phyloP scores from a whole-genome alignment of 2,888 invertebrate species.

The Anthoptus insignis region DNA sequence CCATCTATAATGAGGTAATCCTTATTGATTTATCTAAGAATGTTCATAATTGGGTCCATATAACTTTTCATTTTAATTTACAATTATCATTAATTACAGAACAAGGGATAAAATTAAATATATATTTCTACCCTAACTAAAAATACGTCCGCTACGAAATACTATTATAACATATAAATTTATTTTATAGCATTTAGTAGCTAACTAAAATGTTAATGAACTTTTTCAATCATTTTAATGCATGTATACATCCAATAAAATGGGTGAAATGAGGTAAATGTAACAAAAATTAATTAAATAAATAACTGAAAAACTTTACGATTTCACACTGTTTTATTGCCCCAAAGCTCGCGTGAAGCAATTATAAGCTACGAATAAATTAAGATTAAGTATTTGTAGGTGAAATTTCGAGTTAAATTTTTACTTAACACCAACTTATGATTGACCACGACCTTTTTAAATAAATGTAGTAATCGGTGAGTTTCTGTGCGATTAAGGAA shows the following conservation, averaged over 20 bases:
- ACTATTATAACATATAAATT: constrained; percentile 8
- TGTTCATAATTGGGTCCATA: too few relatives aligned
- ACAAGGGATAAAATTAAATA: too few relatives aligned
- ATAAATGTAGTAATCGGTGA: neutral
- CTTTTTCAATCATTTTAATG: constrained; percentile 40
- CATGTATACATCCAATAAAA: constrained; percentile 40
- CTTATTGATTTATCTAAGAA: too few relatives aligned
- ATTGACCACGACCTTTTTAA: neutral
- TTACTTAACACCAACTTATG: constrained; percentile 48
- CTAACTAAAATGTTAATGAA: constrained; percentile 24
- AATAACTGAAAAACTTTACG: constrained; percentile 34
- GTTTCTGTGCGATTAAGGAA: neutral
- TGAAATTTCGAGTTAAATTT: constrained; percentile 54
- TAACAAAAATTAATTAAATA: constrained; percentile 32
- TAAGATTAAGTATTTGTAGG: constrained; percentile 54
- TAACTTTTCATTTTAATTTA: neutral
- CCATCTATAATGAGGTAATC: too few relatives aligned
- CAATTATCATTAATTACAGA: too few relatives aligned
- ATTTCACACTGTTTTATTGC: constrained; percentile 58
- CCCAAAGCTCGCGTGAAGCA: constrained; percentile 54
- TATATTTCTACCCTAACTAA: neutral
- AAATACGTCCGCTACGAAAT: neutral
- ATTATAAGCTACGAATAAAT: constrained; percentile 54
- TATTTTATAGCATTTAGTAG: constrained; percentile 13
- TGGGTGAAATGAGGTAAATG: neutral